Base-by-base conservation (phyloP, 2,113 vertebrate species). In the Pollimyrus isidori region DNA sequence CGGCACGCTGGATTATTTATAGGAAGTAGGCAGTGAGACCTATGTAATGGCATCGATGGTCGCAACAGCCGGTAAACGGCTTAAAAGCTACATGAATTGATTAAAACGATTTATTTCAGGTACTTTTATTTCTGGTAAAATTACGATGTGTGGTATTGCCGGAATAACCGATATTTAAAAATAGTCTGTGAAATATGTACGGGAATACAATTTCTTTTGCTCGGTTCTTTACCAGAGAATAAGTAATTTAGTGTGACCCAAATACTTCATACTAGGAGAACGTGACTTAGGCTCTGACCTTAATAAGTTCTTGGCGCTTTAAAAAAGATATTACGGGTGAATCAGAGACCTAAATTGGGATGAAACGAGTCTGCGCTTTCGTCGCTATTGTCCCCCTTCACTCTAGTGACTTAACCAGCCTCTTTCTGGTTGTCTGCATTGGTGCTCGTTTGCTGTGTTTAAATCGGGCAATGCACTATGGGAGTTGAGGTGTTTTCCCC, bases 321-420 rank as follows among this genome's bases (percentile, higher is more conserved):
- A 69, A 88, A 73, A 53, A 87, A 58, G 80, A 83, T 85, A 30
- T 84, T 17, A 26, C 56, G 46, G 45, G 42, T 62, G 52, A 46
- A 46, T 89, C 21, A 7, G 87, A 87, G 52, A 89, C 52, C 17
- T 45, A 87, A 15, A 48, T 48, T 84, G 19, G 88, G 35, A 87
- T 49, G n/a, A 86, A 85, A 21, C 52, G 19, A 21, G 5, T 10
- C 3, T 86, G 7, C 30, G 58, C 50, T 93, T 94, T 93, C 93
- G 94, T 95, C 93, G 93, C 95, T 94, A 95, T 95, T 95, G 95
- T 95, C 95, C 89, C 88, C 93, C 58, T 91, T 89, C 89, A 92
- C 76, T 91, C 93, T 92, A 50, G 92, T 94, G 93, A 92, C 92
- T 93, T 92, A 89, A 92, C 93, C 91, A 88, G 91, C 92, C 93